Evolutionary conservation across 1,140 invertebrate species (phyloP), one percentile per base, ranked within the genome.

Genomic region (Cyclargus thomasi): DNA sequence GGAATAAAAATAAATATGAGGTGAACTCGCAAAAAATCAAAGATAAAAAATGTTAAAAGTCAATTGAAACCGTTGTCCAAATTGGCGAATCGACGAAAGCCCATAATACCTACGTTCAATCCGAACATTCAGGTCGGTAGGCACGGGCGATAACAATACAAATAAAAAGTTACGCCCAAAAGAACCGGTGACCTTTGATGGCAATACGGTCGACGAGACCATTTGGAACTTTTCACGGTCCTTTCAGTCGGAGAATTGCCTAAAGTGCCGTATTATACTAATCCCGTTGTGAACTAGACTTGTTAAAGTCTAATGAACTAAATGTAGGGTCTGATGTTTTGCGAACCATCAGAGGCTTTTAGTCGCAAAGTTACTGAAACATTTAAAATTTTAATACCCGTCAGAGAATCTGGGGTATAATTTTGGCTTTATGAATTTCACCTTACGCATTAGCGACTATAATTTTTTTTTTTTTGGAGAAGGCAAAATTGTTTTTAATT

Each of bases 111-210:
- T 47, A 11, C 4, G 39, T 47, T 47, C 14, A 47, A 47, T 47
- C 39, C 39, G 39, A 47, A 47, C 39, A 47, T 47, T 47, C 4
- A 47, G 39, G 39, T 47, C 39, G 39, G 7, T 47, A 3, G 39
- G 39, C 39, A 47, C 39, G 39, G 39, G 39, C 14, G 14, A 47
- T 47, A 47, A 47, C 39, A 47, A 47, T 47, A 47, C 39, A 16
- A 47, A 47, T 47, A 47, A 47, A 47, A 47, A 47, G 39, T 16
- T 47, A 47, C 39, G 39, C 39, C 39, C 39, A 47, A 47, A 47
- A 47, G 39, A 47, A 47, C 39, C 2, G 39, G 10, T 47, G 39
- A 47, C 39, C 39, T 47, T 47, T 47, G 11, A 47, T 14, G 3
- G 39, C 39, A 11, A 47, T 47, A 47, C 14, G 10, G 39, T 8